Evolutionary conservation across 2,888 invertebrate species (phyloP).

Genomic region (Pristionchus exspectatus): DNA sequence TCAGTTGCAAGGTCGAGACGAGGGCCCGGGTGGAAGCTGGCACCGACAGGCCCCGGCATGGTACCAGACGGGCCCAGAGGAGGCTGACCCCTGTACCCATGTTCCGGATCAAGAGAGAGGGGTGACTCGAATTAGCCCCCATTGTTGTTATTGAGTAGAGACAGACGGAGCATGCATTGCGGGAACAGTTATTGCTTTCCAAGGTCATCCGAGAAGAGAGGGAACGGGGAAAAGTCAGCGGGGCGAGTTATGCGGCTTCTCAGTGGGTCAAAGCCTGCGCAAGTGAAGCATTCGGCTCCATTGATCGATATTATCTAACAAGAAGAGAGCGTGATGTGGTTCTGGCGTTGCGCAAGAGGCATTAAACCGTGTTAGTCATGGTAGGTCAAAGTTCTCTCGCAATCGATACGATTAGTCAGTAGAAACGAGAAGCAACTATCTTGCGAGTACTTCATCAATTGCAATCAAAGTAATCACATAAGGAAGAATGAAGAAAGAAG

Average conservation of each 20-base stretch:
- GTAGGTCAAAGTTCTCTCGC: neutral
- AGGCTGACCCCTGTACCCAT: neutral
- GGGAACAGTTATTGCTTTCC: slow-evolving; percentile 34
- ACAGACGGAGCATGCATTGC: slow-evolving; percentile 13
- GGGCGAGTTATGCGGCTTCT: neutral
- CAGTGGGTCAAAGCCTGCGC: neutral
- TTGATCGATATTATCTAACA: neutral
- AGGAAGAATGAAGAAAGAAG: neutral
- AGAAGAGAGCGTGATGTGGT: neutral
- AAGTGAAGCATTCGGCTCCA: neutral
- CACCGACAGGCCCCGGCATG: neutral
- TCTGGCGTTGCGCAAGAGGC: neutral
- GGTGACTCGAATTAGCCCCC: slow-evolving; percentile 36
- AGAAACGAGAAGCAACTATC: neutral
- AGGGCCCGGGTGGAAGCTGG: neutral
- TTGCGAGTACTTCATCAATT: neutral
- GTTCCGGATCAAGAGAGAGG: neutral
- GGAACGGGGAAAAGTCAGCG: neutral
- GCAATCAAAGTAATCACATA: slow-evolving; percentile 40
- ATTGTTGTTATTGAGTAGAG: slow-evolving; percentile 44
- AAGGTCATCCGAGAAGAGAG: neutral
- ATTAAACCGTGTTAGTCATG: neutral
- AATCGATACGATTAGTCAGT: neutral
- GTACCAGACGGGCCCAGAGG: neutral
- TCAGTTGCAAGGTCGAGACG: slow-evolving; percentile 34